A percentile compares a stretch with the other conserved stretches of the same genome.
Conservation (phyloP, 64 coral and sea anemone genomes). For the Stichodactyla helianthus region DNA sequence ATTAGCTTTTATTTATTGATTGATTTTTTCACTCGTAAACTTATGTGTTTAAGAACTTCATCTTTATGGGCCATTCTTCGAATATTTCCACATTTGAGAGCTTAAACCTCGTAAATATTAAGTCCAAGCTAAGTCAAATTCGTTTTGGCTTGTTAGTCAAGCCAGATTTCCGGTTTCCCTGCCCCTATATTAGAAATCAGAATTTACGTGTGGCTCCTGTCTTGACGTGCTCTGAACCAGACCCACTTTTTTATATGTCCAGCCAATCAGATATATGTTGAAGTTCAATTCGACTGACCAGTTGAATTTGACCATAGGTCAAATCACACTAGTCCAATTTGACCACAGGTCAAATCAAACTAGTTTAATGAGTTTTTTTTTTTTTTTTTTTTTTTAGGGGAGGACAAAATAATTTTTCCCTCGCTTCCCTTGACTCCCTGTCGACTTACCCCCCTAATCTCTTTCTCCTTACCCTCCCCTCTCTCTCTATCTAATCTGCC, state of each 20-base stretch:
- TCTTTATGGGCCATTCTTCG: background rate
- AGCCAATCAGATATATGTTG: too few relatives aligned
- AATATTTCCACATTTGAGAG: background rate
- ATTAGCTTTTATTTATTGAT: background rate
- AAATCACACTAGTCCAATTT: too few relatives aligned
- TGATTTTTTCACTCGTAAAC: background rate
- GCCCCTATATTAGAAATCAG: background rate
- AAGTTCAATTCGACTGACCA: too few relatives aligned
- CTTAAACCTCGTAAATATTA: background rate
- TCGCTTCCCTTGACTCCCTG: too few relatives aligned
- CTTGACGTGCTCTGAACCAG: background rate
- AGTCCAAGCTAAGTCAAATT: background rate
- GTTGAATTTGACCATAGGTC: too few relatives aligned
- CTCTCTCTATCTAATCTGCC: too few relatives aligned
- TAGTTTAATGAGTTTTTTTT: too few relatives aligned
- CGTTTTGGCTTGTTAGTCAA: background rate
- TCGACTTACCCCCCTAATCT: too few relatives aligned
- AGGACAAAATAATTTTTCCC: too few relatives aligned
- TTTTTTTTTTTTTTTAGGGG: too few relatives aligned
- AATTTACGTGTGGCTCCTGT: background rate
- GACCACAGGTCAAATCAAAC: too few relatives aligned
- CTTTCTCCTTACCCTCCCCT: too few relatives aligned
- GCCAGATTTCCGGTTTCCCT: background rate
- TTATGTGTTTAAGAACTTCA: background rate
- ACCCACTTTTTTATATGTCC: background rate